Conservation (phyloP, 2,888 invertebrate species). For the Limnephilus auricula region DNA sequence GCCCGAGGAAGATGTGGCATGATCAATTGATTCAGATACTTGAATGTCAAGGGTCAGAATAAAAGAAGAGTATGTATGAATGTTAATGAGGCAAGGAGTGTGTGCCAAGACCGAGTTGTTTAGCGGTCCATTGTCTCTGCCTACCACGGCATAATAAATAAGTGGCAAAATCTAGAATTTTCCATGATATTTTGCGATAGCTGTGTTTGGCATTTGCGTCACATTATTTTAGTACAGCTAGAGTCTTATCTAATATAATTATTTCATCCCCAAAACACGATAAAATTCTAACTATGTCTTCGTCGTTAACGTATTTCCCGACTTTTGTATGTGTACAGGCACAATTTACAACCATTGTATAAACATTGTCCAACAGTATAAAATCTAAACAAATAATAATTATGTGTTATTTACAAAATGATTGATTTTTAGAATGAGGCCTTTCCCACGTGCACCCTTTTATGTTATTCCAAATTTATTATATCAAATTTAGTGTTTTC, state of each 20-base stretch:
- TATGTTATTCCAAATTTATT: background rate
- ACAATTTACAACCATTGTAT: background rate
- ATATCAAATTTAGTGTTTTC: background rate
- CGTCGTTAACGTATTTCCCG: background rate
- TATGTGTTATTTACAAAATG: background rate
- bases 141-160: background rate
- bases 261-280: background rate
- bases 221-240: background rate
- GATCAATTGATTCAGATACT: no score
- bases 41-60: no score
- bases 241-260: background rate
- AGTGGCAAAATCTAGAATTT: no score
- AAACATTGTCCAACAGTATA: background rate
- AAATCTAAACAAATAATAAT: background rate
- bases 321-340: background rate
- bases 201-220: background rate
- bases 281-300: background rate
- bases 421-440: no score
- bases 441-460: no score
- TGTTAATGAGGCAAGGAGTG: no score
- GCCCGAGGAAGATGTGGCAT: no score
- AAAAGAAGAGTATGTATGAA: no score
- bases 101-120: no score
- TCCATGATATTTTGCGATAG: no score
- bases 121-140: no score